phyloP scores from a whole-genome alignment of 2,113 vertebrate genomes.

The Upupa epops region DNA sequence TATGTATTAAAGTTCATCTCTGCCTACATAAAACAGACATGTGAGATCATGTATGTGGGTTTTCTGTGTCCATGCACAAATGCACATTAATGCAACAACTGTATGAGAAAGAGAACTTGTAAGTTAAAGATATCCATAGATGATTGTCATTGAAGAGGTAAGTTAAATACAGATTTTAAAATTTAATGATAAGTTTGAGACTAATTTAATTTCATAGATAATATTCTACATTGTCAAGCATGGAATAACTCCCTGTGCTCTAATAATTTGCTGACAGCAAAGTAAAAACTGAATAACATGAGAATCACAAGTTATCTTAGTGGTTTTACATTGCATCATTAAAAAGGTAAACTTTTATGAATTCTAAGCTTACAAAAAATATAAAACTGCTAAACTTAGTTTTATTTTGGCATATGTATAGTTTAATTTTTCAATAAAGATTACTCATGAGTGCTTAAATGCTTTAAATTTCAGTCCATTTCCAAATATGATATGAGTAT shows the following conservation, averaged over 20 bases:
- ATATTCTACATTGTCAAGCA: neutral
- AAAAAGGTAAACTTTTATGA: neutral
- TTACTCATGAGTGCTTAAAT: neutral
- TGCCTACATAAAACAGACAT: neutral
- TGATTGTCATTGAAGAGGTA: neutral
- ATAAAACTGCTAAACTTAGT: neutral
- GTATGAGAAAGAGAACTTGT: neutral
- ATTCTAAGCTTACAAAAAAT: neutral
- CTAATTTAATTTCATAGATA: neutral
- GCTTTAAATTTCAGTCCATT: neutral
- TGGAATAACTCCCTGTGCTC: neutral
- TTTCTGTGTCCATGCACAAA: neutral
- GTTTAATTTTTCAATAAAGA: neutral
- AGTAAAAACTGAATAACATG: neutral
- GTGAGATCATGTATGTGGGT: neutral
- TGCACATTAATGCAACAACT: neutral
- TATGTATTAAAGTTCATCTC: neutral
- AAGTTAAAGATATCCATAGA: neutral
- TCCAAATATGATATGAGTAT: neutral
- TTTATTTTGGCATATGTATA: neutral
- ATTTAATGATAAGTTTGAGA: neutral
- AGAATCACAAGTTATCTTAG: neutral
- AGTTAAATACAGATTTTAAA: neutral
- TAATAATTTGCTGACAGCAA: neutral
- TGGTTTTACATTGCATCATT: neutral